Evolutionary conservation across 2,888 invertebrate species (phyloP).

Genomic region (Athripsodes cinereus): DNA sequence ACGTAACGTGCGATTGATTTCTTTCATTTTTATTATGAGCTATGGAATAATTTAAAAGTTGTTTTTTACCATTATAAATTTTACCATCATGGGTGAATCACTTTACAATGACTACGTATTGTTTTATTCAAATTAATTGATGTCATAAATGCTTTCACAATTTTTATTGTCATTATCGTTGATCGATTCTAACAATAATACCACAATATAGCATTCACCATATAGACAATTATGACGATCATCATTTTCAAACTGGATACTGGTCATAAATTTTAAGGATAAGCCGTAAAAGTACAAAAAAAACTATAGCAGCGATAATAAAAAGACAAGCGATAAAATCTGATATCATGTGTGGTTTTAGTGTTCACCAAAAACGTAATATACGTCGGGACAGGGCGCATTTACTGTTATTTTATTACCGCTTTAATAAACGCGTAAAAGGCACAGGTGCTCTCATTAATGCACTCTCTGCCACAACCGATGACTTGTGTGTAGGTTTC

Average conservation of each 20-base stretch:
- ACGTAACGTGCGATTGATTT: too few species aligned
- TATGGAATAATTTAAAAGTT: too few species aligned
- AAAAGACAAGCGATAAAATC: constrained; percentile 18
- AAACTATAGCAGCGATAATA: constrained; percentile 8
- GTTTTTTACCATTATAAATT: too few species aligned
- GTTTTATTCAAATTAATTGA: too few species aligned
- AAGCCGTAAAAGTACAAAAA: constrained; percentile 5
- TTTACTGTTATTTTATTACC: constrained; percentile 24
- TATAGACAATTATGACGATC: neutral
- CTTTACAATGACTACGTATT: too few species aligned
- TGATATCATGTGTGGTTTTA: constrained; percentile 19
- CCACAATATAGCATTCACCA: neutral
- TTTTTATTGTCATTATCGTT: neutral
- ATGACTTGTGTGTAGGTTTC: too few species aligned
- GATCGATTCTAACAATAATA: constrained; percentile 1
- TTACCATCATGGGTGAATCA: too few species aligned
- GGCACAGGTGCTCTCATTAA: constrained; percentile 23
- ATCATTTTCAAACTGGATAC: constrained; percentile 7
- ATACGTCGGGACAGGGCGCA: constrained; percentile 9
- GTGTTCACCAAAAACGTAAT: constrained; percentile 15
- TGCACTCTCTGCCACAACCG: constrained; percentile 15
- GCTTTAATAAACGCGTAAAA: constrained; percentile 21
- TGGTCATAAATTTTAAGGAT: constrained; percentile 10
- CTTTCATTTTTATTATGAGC: too few species aligned
- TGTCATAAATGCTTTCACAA: too few species aligned